A percentile compares a stretch with the other conserved stretches of the same genome.
Evolutionary conservation across 1,140 invertebrate species (phyloP).

Genomic region (Drosophila sulfurigaster): DNA sequence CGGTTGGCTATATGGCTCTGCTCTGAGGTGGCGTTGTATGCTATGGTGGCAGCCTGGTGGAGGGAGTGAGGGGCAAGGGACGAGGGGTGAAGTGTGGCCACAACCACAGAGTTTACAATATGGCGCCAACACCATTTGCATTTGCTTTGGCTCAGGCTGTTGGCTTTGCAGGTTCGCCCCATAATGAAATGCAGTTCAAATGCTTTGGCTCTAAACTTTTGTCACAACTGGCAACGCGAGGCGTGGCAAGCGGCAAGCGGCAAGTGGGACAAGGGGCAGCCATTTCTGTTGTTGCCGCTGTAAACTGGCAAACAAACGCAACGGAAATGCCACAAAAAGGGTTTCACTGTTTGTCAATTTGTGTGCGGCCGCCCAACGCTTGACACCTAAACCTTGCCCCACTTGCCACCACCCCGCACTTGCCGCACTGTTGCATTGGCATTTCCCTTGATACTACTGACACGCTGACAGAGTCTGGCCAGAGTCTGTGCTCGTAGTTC

Average conservation of each 20-base stretch:
- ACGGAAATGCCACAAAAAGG: conserved; percentile 82
- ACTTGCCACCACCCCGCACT: background rate
- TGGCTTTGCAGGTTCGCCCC: conserved; percentile 19
- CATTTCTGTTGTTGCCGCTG: conserved; percentile 23
- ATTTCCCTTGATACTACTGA: conserved; percentile 49
- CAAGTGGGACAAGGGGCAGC: background rate
- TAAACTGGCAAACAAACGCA: conserved; percentile 80
- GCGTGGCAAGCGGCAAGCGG: background rate
- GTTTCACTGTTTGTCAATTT: conserved; percentile 82
- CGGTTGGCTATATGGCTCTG: conserved; percentile 38
- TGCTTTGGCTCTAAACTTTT: conserved; percentile 80
- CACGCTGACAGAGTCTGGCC: conserved; percentile 45
- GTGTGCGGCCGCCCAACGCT: conserved; percentile 67
- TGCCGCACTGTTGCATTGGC: background rate
- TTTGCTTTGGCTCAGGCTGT: conserved; percentile 45
- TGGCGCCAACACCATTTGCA: conserved; percentile 81
- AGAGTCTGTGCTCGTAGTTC: background rate
- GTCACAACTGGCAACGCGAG: conserved; percentile 56
- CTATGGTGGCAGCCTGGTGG: conserved; percentile 6
- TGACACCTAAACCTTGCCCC: conserved; percentile 61
- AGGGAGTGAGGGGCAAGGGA: too few species aligned
- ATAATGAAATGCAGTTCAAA: conserved; percentile 83
- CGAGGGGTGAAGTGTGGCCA: background rate
- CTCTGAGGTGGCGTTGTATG: background rate
- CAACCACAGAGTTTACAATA: conserved; percentile 73